phyloP scores from a whole-genome alignment of 2,113 vertebrate genomes.

The Channa maculata region DNA sequence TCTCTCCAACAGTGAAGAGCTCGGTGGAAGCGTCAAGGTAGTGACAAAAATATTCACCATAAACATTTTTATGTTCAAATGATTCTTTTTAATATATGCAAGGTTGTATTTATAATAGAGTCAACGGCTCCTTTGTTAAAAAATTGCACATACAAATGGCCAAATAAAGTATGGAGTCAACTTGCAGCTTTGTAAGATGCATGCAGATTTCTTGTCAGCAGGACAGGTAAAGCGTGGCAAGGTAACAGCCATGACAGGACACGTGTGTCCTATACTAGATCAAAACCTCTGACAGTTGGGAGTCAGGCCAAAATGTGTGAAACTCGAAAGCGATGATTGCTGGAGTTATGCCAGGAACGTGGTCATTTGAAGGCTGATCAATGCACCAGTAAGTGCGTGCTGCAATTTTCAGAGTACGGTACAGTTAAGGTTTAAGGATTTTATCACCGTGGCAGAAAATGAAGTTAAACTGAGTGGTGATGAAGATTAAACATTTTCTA shows the following conservation, averaged over 20 bases:
- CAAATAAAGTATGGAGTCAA: background rate
- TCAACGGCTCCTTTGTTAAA: too few species aligned
- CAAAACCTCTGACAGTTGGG: conserved; percentile 57
- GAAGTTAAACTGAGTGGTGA: background rate
- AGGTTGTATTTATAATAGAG: too few species aligned
- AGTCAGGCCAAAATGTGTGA: conserved; percentile 70
- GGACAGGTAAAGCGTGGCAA: conserved; percentile 28
- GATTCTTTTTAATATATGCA: background rate
- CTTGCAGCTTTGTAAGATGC: conserved; percentile 28
- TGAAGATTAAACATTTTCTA: too few species aligned
- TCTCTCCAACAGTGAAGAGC: conserved; percentile 87
- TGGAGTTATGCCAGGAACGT: conserved; percentile 80
- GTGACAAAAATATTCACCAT: background rate
- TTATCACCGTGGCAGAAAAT: background rate
- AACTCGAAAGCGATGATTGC: conserved; percentile 79
- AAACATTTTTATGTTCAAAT: background rate
- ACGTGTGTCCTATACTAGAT: conserved; percentile 69
- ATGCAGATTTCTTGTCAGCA: conserved; percentile 38
- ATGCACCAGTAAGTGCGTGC: conserved; percentile 71
- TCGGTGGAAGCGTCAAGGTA: conserved; percentile 87
- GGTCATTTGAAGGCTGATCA: conserved; percentile 72
- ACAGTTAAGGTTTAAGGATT: background rate
- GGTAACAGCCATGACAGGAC: conserved; percentile 32
- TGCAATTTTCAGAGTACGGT: conserved; percentile 17
- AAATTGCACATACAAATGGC: background rate